Conservation (phyloP, 2,113 vertebrate genomes). For the Salvelinus fontinalis region DNA sequence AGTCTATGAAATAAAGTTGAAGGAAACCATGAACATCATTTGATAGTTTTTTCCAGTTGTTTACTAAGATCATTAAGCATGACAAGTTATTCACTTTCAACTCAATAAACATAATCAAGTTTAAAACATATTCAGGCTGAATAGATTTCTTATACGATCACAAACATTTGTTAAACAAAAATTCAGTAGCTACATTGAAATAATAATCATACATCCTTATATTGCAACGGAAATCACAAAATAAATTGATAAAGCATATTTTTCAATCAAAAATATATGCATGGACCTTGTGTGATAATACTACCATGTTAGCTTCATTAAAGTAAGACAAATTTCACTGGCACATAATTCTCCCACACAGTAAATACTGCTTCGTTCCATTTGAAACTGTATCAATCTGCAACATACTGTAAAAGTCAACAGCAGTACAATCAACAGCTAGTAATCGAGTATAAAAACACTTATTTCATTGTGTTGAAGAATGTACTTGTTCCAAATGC, state of each 20-base stretch:
- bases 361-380: background rate
- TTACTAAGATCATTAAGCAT: slow-evolving; percentile 23
- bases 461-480: no score
- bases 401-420: background rate
- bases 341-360: slow-evolving; percentile 33
- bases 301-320: slow-evolving; percentile 5
- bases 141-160: background rate
- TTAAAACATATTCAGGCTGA: slow-evolving; percentile 18
- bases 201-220: background rate
- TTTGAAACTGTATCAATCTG: background rate
- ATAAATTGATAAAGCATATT: background rate
- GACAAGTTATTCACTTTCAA: slow-evolving; percentile 31
- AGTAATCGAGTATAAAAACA: background rate
- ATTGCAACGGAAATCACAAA: background rate
- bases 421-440: background rate
- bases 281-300: background rate
- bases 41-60: no score
- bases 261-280: background rate
- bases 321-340: slow-evolving; percentile 27
- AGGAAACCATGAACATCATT: no score
- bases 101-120: background rate
- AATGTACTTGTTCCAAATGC: no score
- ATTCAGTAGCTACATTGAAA: slow-evolving; percentile 7
- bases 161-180: slow-evolving; percentile 15
- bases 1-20: no score